Base-by-base conservation (phyloP, 2,113 vertebrate species). In the Hypanus sabinus region DNA sequence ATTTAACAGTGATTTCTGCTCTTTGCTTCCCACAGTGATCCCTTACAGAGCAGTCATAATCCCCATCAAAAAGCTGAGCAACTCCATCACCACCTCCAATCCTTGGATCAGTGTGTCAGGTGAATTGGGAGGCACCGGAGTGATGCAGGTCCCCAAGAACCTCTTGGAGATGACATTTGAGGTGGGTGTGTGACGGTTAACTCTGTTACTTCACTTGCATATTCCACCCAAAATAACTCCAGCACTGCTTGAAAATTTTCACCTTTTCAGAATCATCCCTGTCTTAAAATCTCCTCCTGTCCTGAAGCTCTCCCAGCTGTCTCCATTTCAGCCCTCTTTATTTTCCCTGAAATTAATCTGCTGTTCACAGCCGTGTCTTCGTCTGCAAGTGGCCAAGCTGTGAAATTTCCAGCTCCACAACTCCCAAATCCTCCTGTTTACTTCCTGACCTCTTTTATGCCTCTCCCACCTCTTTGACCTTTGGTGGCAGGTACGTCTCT, bases 1-100 rank as follows among this genome's bases (percentile, higher is more conserved):
- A 12, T 93, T 65, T 55, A 36, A 30, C 70, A 0, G 18, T 60
- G 83, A 75, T 93, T 55, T 73, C 20, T 93, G 33, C 38, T 68
- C 65, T 30, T 68, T 94, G 9, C 38, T 83, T 70, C 55, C 94
- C 94, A 46, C 94, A 99, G 99, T 98, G 96, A 99, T 99, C 95
- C 98, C 98, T 0, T 99, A 99, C 94, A 97, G 98, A 94, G 97
- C 98, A 0, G 97, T 98, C 94, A 98, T 99, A 94, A 98, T 99
- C 94, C 98, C 98, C 81, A 99, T 99, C 96, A 99, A 99, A 96
- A 99, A 99, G 94, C 96, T 99, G 93, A 99, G 98, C 96, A 99
- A 99, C 38, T 97, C 98, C 0, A 99, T 99, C 97, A 99, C 97
- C 75, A 99, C 98, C 0, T 98, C 99, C 0, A 98, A 99, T 94